Base-by-base conservation (phyloP, 37 sponge, comb jelly and placozoan species). In the Oopsacas minuta region DNA sequence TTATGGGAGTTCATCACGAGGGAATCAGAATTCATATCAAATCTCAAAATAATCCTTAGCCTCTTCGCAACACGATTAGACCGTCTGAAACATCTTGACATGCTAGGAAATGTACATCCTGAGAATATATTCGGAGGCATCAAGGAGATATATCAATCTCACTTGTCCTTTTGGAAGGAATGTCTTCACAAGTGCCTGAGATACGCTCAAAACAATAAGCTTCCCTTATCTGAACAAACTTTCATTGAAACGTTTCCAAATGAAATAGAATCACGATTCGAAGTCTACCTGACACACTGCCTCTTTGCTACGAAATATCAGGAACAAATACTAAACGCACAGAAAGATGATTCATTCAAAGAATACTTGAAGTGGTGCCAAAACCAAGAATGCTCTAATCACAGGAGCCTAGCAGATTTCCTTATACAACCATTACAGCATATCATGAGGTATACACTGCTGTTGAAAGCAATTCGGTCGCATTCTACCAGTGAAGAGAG, bases 281-380 rank as follows among this genome's bases (percentile, higher is more conserved):
- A 61, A 34, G 75, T 25, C 1, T 61, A 61, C 30, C 22, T 61
- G 5, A 32, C 75, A 61, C 75, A 61, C 30, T 61, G 75, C 22
- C 75, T 61, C 17, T 61, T 61, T n/a, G 75, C 75, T 12, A 7
- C 75, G 75, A 61, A 61, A 12, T 61, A 61, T 34, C 75, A 61
- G 28, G 75, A 61, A 10, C 17, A 3, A 3, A 25, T 61, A 61
- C 22, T 61, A 3, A 61, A 61, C 30, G 20, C 75, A 61, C 28
- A 61, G 75, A 61, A 61, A 25, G 30, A 61, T 61, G 20, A 25
- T 25, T 61, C 28, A 25, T 61, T 61, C 30, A 61, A 61, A 61
- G 75, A 61, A 3, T 61, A 61, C 30, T 61, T 61, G 30, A 61
- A n/a, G 28, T 61, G 75, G 75, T 61, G 75, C 75, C 75, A 61